phyloP scores from a whole-genome alignment of 2,888 invertebrate species.

The Stramonita haemastoma region DNA sequence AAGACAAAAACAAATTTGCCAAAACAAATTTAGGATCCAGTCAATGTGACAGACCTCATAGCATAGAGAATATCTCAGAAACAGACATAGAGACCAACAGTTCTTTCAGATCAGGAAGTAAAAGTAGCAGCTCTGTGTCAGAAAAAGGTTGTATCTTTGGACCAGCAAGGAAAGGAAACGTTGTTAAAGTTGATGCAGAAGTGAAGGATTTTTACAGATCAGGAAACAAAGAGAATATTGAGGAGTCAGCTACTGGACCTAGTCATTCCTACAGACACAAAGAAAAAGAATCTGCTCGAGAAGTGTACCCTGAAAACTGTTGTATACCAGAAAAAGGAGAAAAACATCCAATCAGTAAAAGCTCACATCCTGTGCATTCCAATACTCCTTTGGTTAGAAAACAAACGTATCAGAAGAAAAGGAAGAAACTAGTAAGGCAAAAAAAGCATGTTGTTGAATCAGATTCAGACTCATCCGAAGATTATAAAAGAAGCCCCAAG shows the following conservation, averaged over 20 bases:
- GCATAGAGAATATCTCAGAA: neutral
- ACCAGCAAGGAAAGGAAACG: neutral
- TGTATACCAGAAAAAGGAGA: neutral
- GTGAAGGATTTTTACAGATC: neutral
- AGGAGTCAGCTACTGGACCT: neutral
- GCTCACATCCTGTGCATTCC: neutral
- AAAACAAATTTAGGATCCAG: neutral
- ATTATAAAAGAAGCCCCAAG: neutral
- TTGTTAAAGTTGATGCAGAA: neutral
- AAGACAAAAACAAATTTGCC: neutral
- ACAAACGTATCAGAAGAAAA: neutral
- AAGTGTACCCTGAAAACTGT: neutral
- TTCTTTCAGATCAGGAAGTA: neutral
- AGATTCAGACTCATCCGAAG: neutral
- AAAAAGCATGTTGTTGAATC: neutral
- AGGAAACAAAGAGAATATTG: neutral
- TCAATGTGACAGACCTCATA: neutral
- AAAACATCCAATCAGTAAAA: neutral
- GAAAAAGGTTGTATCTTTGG: neutral
- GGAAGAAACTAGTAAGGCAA: neutral
- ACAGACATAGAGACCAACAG: neutral
- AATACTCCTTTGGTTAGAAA: neutral
- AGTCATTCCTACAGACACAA: neutral
- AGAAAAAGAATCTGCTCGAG: neutral
- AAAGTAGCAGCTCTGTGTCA: neutral